A percentile compares a stretch with the other conserved stretches of the same genome.
Evolutionary conservation across 2,113 vertebrate species (phyloP).

Genomic region (Petromus typicus): DNA sequence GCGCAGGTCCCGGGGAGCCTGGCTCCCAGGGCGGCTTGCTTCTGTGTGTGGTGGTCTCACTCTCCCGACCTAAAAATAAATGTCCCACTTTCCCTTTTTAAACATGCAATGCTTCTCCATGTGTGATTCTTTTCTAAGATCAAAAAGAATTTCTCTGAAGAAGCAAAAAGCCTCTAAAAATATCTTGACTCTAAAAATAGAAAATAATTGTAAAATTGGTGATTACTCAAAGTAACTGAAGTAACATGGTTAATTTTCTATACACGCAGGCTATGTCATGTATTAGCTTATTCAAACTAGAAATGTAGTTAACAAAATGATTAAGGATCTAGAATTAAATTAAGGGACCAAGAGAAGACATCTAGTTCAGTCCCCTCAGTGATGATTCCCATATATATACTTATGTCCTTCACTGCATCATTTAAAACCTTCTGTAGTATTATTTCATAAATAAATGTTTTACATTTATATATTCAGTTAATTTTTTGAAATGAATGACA

Average conservation of each 20-base stretch:
- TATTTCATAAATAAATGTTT: not conserved
- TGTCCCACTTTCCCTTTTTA: conserved; percentile 58
- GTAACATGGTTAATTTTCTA: not conserved
- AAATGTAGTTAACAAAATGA: not conserved
- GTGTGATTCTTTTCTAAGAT: conserved; percentile 46
- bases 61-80: conserved; percentile 67
- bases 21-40: not conserved
- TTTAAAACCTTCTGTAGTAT: not conserved
- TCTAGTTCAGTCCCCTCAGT: not conserved
- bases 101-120: not conserved
- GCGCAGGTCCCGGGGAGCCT: not conserved
- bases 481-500: not conserved
- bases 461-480: not conserved
- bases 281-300: not conserved
- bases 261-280: not conserved
- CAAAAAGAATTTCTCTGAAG: conserved; percentile 49
- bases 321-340: not conserved
- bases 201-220: conserved; percentile 8
- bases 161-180: conserved; percentile 62
- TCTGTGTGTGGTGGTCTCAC: not conserved
- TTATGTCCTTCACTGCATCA: not conserved
- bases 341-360: not conserved
- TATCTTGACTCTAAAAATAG: conserved; percentile 51
- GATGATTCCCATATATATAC: not conserved
- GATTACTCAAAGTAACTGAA: conserved; percentile 28